phyloP scores from a whole-genome alignment of 2,888 invertebrate species.

The Drosophila anomelani region DNA sequence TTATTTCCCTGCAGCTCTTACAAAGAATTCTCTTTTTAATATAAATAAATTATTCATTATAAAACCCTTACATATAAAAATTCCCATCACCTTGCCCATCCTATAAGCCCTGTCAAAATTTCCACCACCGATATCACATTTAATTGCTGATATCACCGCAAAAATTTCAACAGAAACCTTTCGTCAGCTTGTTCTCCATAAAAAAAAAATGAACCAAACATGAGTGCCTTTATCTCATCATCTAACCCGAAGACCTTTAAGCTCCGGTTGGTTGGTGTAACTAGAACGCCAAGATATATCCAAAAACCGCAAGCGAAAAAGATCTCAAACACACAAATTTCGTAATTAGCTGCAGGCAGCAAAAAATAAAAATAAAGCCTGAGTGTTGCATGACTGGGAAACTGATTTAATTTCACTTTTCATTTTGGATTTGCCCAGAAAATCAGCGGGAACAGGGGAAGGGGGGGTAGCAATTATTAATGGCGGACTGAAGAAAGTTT shows the following conservation, averaged over 20 bases:
- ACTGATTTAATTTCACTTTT: conserved; percentile 73
- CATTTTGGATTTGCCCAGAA: conserved; percentile 50
- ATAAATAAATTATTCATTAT: background rate
- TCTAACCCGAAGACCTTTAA: conserved; percentile 33
- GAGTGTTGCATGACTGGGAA: conserved; percentile 45
- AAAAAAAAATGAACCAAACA: conserved; percentile 7
- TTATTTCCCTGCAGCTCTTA: fast-evolving
- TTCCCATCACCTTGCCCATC: background rate
- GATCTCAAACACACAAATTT: conserved; percentile 44
- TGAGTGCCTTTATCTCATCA: conserved; percentile 10
- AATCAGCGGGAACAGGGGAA: conserved; percentile 29
- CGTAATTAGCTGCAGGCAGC: conserved; percentile 33
- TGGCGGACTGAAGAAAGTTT: conserved; percentile 69
- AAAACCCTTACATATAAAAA: background rate
- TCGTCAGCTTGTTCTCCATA: background rate
- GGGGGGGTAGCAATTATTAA: conserved; percentile 57
- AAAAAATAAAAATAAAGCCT: conserved; percentile 4
- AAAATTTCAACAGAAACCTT: conserved; percentile 11
- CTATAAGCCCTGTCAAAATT: background rate
- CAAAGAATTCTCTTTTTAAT: background rate
- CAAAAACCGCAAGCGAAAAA: conserved; percentile 36
- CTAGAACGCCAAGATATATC: conserved; percentile 33
- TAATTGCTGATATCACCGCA: conserved; percentile 14
- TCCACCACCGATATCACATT: conserved; percentile 6
- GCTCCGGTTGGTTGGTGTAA: conserved; percentile 22